A percentile compares a stretch with the other conserved stretches of the same genome.
These are phyloP conservation scores for Eretmochelys imbricata DNA, from an alignment of 2,113 vertebrate genomes.

Conservation along the genomic window DNA sequence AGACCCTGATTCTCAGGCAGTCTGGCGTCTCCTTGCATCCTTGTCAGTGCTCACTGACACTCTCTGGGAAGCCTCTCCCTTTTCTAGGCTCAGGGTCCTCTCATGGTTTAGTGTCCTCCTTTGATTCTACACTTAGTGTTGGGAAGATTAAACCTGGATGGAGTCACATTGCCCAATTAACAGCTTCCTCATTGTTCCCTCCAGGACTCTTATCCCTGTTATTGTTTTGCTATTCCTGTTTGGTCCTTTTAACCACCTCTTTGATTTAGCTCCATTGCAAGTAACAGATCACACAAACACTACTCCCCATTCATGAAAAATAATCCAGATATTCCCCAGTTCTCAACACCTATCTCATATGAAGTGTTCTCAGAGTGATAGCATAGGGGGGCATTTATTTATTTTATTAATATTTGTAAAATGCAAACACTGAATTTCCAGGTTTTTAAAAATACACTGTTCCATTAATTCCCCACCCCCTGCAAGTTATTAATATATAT, in stretches of 20 bases:
- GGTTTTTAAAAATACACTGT: slow-evolving; percentile 9
- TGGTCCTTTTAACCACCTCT: not conserved
- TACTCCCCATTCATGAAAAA: not conserved
- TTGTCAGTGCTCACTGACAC: not conserved
- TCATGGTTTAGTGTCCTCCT: not conserved
- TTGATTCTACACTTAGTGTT: too few relatives aligned
- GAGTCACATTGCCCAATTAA: not conserved
- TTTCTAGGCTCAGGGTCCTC: not conserved
- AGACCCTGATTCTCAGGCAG: not conserved
- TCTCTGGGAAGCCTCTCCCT: not conserved
- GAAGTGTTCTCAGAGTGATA: not conserved
- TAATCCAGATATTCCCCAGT: not conserved
- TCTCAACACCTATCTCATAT: not conserved
- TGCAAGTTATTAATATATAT: slow-evolving; percentile 44
- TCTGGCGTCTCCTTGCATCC: not conserved
- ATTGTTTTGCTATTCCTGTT: not conserved
- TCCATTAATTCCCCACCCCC: slow-evolving; percentile 28
- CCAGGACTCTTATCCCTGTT: not conserved
- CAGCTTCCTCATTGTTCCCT: not conserved
- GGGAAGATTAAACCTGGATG: not conserved
- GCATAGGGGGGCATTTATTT: not conserved
- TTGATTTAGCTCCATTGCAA: not conserved
- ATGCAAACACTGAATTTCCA: slow-evolving; percentile 1
- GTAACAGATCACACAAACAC: not conserved
- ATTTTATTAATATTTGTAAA: slow-evolving; percentile 10